These are phyloP conservation scores for Proctacanthus coquilletti DNA, from an alignment of 1,140 invertebrate species.

Conservation along the genomic window DNA sequence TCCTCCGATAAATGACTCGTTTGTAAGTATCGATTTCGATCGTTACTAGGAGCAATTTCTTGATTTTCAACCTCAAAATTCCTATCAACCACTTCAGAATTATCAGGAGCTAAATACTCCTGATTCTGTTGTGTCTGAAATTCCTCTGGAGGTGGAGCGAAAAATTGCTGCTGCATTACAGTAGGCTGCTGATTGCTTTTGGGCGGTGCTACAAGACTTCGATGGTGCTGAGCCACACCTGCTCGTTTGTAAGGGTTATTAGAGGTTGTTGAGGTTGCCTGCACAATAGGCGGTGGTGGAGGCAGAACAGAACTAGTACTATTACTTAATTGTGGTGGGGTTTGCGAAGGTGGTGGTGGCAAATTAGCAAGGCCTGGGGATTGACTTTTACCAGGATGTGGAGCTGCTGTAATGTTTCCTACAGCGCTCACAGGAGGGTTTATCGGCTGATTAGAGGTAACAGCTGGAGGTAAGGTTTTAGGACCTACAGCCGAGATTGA, in stretches of 20 bases:
- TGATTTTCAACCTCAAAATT: conserved; percentile 8
- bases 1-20: conserved; percentile 49
- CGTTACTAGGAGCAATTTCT: conserved; percentile 31
- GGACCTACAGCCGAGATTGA: too few relatives aligned
- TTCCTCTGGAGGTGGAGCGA: conserved; percentile 7
- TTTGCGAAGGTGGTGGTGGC: not conserved
- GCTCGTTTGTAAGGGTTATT: conserved; percentile 29
- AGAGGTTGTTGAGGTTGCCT: not conserved
- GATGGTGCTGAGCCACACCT: conserved; percentile 24
- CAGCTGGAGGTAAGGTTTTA: too few relatives aligned
- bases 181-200: conserved; percentile 6
- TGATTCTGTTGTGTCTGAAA: conserved; percentile 8
- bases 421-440: too few relatives aligned
- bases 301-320: conserved; percentile 5
- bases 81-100: conserved; percentile 42
- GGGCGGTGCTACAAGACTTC: conserved; percentile 18
- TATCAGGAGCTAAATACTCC: conserved; percentile 40
- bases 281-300: conserved; percentile 7
- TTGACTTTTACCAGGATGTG: too few relatives aligned
- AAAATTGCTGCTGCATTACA: conserved; percentile 6
- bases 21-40: conserved; percentile 54
- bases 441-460: too few relatives aligned
- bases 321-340: conserved; percentile 3
- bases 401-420: too few relatives aligned
- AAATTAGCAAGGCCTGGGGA: not conserved